Conservation (phyloP, 2,888 invertebrate species). For the Pandemis heparana region DNA sequence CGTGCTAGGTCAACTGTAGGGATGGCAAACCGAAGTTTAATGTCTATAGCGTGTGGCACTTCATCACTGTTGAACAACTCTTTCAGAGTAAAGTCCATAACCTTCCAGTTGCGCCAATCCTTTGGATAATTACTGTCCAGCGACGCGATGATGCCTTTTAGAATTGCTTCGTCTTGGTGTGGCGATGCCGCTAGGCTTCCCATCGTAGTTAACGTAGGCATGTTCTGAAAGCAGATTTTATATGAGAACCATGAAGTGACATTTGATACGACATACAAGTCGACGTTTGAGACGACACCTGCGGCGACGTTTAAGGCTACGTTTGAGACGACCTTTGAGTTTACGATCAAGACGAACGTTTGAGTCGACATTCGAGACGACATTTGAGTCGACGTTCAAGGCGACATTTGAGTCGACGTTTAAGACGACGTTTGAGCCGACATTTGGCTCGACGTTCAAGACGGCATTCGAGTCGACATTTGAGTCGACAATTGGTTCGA, state of each 20-base stretch:
- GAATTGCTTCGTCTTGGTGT: neutral
- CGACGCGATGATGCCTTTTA: neutral
- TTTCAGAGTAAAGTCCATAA: neutral
- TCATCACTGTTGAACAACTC: neutral
- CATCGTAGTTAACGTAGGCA: conserved; percentile 11
- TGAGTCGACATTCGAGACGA: neutral
- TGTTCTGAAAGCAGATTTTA: conserved; percentile 12
- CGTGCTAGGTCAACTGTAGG: conserved; percentile 7
- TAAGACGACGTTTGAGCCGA: neutral
- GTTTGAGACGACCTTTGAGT: too few relatives aligned
- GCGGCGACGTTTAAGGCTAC: too few relatives aligned
- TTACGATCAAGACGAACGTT: too few relatives aligned
- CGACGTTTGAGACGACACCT: too few relatives aligned
- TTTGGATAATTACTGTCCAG: neutral
- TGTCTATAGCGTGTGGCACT: neutral
- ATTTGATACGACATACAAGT: neutral
- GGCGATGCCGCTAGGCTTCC: neutral
- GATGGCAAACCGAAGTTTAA: neutral
- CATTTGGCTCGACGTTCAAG: too few relatives aligned
- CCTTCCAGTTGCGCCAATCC: neutral
- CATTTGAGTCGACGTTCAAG: neutral
- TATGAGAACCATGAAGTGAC: neutral
- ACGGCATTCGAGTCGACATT: neutral
- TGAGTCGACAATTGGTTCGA: neutral
- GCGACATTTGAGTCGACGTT: neutral